Conservation (phyloP, 2,888 invertebrate species). For the Megastigmus dorsalis region DNA sequence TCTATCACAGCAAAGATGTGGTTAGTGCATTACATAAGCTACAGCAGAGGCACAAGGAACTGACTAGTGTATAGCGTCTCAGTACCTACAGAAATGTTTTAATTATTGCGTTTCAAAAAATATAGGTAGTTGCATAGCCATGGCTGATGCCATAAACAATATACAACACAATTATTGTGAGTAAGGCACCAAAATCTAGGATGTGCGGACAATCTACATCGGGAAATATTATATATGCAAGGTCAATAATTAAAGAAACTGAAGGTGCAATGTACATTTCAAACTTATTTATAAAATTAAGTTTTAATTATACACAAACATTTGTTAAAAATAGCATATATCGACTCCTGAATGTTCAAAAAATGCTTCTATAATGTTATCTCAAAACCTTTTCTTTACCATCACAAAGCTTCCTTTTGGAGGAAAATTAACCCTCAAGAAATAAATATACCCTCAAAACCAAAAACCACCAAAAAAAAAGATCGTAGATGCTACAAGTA, state of each 20-base stretch:
- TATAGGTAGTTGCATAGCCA: neutral
- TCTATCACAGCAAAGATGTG: constrained; percentile 57
- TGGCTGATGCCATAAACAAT: constrained; percentile 25
- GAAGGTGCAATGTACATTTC: neutral
- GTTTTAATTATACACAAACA: too few species aligned
- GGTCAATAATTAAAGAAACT: constrained; percentile 41
- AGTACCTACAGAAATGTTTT: constrained; percentile 52
- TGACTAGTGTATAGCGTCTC: constrained; percentile 33
- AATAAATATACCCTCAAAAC: too few species aligned
- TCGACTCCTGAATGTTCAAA: too few species aligned
- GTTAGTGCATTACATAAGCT: constrained; percentile 53
- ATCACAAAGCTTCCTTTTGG: too few species aligned
- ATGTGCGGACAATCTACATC: constrained; percentile 35
- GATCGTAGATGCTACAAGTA: too few species aligned
- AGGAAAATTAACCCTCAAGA: too few species aligned
- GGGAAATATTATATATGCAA: constrained; percentile 21
- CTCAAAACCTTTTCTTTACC: too few species aligned
- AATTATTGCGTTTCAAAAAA: constrained; percentile 37
- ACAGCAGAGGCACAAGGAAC: constrained; percentile 51
- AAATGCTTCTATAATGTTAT: too few species aligned
- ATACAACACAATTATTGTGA: constrained; percentile 38
- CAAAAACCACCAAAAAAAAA: too few species aligned
- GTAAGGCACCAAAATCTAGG: constrained; percentile 43
- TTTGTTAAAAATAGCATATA: too few species aligned
- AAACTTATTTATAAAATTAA: neutral